These are phyloP conservation scores for Ranitomeya imitator DNA, from an alignment of 2,113 vertebrate species.

Conservation along the genomic window DNA sequence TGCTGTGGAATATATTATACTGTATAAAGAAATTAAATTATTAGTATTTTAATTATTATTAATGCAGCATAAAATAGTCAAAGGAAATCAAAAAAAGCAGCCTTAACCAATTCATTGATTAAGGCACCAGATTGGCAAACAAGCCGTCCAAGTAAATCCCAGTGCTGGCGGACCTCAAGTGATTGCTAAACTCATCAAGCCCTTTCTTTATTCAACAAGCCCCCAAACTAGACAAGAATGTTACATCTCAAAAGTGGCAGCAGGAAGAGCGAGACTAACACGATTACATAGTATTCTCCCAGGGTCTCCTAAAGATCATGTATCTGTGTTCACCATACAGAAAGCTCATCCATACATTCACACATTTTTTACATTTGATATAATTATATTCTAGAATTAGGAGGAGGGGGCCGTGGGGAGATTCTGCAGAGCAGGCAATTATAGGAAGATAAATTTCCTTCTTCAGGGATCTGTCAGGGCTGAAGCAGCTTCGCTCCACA, in stretches of 20 bases:
- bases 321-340: constrained; percentile 3
- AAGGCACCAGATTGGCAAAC: neutral
- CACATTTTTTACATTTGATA: constrained; percentile 75
- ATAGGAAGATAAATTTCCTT: constrained; percentile 84
- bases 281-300: constrained; percentile 58
- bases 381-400: constrained; percentile 80
- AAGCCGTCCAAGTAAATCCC: constrained; percentile 12
- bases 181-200: constrained; percentile 33
- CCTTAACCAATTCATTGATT: neutral
- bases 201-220: neutral
- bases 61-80: neutral
- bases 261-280: constrained; percentile 43
- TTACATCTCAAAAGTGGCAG: constrained; percentile 58
- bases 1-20: no score
- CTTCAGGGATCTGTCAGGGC: constrained; percentile 81
- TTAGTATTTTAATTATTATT: no score
- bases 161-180: constrained; percentile 6
- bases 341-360: constrained; percentile 60
- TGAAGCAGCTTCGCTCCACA: constrained; percentile 83
- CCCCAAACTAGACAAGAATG: constrained; percentile 44
- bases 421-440: constrained; percentile 80
- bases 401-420: constrained; percentile 66
- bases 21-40: no score
- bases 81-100: neutral
- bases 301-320: constrained; percentile 50